Evolutionary conservation across 1,140 invertebrate genomes (phyloP).

Genomic region (Triops cancriformis): DNA sequence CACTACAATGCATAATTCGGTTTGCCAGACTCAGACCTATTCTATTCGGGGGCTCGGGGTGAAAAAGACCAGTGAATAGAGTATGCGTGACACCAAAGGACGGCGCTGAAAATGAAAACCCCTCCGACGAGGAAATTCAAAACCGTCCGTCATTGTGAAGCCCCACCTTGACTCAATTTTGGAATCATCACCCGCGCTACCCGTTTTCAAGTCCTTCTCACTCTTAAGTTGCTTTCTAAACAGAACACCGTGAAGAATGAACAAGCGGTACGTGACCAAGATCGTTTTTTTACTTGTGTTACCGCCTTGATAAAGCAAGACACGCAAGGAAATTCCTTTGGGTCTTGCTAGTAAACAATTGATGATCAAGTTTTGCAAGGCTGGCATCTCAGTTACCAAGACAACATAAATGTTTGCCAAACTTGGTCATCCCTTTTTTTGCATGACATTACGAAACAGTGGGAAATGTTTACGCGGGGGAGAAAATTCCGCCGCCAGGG

Average conservation of each 20-base stretch:
- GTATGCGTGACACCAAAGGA: background rate
- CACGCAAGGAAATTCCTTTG: background rate
- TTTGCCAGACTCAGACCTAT: too few species aligned
- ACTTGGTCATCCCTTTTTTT: background rate
- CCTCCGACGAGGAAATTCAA: background rate
- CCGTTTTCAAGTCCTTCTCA: background rate
- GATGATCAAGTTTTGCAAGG: too few species aligned
- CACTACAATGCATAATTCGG: too few species aligned
- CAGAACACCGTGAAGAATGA: background rate
- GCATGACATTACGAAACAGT: background rate
- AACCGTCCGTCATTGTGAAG: background rate
- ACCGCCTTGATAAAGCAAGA: background rate
- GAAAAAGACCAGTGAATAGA: too few species aligned
- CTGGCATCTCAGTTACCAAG: too few species aligned
- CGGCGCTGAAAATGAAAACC: background rate
- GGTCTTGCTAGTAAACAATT: too few species aligned
- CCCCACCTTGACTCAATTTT: constrained; percentile 3
- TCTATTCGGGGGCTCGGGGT: too few species aligned
- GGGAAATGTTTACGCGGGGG: background rate
- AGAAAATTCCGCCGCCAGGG: background rate
- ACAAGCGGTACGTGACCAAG: background rate
- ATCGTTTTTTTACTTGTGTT: background rate
- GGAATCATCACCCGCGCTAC: background rate
- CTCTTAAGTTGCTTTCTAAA: background rate
- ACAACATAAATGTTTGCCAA: background rate